phyloP scores from a whole-genome alignment of 2,888 invertebrate genomes.

The Drosophila niveifrons region DNA sequence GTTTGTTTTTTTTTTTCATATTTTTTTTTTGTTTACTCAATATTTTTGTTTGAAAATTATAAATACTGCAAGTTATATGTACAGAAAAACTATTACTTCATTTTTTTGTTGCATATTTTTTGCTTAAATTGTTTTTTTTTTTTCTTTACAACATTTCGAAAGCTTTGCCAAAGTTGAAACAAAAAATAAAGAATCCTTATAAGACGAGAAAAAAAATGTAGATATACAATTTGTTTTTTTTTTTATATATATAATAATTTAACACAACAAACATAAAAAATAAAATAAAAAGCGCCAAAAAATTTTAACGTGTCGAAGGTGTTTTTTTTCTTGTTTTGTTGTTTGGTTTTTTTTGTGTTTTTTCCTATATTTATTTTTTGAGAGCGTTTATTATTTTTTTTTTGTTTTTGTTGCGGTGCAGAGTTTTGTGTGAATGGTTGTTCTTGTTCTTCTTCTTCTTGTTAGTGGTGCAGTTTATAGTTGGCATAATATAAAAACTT shows the following conservation, averaged over 20 bases:
- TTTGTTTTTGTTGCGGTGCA: slow-evolving; percentile 24
- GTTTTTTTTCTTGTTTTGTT: neutral
- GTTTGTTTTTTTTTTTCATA: slow-evolving; percentile 15
- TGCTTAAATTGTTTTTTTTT: slow-evolving; percentile 3
- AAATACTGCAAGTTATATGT: slow-evolving; percentile 79
- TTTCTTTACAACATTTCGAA: slow-evolving; percentile 40
- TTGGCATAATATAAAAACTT: slow-evolving; percentile 42
- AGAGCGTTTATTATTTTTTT: slow-evolving; percentile 7
- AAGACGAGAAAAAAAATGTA: slow-evolving; percentile 25
- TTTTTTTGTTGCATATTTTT: slow-evolving; percentile 7
- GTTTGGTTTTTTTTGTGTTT: neutral
- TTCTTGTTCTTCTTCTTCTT: neutral
- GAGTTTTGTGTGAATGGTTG: slow-evolving; percentile 25
- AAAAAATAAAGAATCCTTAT: slow-evolving; percentile 21
- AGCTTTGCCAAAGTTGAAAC: slow-evolving; percentile 50
- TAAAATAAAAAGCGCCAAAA: slow-evolving; percentile 41
- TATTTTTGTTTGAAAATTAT: slow-evolving; percentile 65
- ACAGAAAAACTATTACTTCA: slow-evolving; percentile 60
- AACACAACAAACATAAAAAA: slow-evolving; percentile 35
- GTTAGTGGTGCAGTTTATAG: slow-evolving; percentile 18
- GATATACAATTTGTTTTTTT: slow-evolving; percentile 3
- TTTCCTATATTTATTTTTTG: slow-evolving; percentile 8
- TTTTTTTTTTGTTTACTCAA: slow-evolving; percentile 15
- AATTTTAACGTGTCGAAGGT: slow-evolving; percentile 17
- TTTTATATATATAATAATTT: slow-evolving; percentile 54